Conservation (phyloP, 2,888 invertebrate species). For the Chrysolina haemoptera region DNA sequence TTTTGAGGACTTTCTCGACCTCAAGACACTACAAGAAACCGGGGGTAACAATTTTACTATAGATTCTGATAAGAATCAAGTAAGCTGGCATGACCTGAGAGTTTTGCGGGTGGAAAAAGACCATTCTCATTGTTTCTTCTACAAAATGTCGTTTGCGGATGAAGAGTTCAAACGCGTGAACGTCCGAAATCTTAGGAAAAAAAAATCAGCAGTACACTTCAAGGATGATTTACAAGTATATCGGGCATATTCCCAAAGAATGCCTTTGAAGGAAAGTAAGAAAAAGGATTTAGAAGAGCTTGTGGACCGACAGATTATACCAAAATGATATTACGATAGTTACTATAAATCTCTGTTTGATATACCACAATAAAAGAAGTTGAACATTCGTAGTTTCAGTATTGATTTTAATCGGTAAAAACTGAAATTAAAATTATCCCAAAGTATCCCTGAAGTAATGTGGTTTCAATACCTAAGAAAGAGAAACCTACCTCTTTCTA, state of each 20-base stretch:
- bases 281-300: not conserved
- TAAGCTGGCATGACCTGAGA: not conserved
- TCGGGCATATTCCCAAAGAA: constrained; percentile 10
- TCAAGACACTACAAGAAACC: constrained; percentile 19
- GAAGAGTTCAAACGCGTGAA: constrained; percentile 13
- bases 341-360: not conserved
- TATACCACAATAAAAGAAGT: not conserved
- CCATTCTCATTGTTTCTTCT: not conserved
- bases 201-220: constrained; percentile 17
- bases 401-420: not conserved
- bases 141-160: constrained; percentile 11
- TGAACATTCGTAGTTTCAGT: constrained; percentile 2
- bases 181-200: not conserved
- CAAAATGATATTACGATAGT: not conserved
- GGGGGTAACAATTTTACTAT: constrained; percentile 7
- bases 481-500: not conserved
- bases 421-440: not conserved
- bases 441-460: not conserved
- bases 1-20: constrained; percentile 9
- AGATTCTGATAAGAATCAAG: constrained; percentile 11
- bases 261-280: not conserved
- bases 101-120: constrained; percentile 1
- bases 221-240: constrained; percentile 6
- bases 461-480: not conserved
- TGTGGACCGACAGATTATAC: not conserved